Conservation (phyloP, 1,140 invertebrate genomes). For the Euwallacea fornicatus region DNA sequence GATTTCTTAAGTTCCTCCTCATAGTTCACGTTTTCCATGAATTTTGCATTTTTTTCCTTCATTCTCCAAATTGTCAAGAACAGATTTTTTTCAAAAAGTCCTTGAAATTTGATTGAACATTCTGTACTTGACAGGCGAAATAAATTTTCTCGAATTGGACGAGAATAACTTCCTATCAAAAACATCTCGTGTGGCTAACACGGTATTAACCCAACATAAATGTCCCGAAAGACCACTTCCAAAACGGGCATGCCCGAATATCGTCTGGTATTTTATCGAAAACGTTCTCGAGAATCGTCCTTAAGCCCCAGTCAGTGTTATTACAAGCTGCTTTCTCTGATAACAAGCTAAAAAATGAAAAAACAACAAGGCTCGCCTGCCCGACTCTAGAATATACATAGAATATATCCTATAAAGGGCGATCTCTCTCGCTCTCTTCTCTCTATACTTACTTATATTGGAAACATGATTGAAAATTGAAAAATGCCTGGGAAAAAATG, state of each 20-base stretch:
- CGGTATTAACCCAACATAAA: not conserved
- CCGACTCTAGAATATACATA: constrained; percentile 37
- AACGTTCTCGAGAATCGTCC: constrained; percentile 12
- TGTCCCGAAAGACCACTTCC: constrained; percentile 8
- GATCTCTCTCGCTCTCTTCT: constrained; percentile 12
- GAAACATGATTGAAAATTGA: constrained; percentile 37
- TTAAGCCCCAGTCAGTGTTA: constrained; percentile 38
- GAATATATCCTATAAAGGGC: constrained; percentile 36
- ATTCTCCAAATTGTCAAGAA: no score
- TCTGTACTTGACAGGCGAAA: no score
- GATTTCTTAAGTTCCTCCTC: no score
- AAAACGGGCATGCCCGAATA: not conserved
- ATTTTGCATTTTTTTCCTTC: no score
- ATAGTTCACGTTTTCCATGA: no score
- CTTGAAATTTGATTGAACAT: no score
- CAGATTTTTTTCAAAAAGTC: no score
- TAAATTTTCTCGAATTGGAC: no score
- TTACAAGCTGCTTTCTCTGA: constrained; percentile 44
- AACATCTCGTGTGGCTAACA: no score
- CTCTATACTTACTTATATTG: constrained; percentile 31
- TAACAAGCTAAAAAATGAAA: constrained; percentile 45
- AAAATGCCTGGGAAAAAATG: constrained; percentile 34
- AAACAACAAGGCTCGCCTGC: constrained; percentile 39
- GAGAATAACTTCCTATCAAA: no score
- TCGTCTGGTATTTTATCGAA: constrained; percentile 6